These are phyloP conservation scores for Craseonycteris thonglongyai DNA, from an alignment of 2,113 vertebrate genomes.

Conservation along the genomic window DNA sequence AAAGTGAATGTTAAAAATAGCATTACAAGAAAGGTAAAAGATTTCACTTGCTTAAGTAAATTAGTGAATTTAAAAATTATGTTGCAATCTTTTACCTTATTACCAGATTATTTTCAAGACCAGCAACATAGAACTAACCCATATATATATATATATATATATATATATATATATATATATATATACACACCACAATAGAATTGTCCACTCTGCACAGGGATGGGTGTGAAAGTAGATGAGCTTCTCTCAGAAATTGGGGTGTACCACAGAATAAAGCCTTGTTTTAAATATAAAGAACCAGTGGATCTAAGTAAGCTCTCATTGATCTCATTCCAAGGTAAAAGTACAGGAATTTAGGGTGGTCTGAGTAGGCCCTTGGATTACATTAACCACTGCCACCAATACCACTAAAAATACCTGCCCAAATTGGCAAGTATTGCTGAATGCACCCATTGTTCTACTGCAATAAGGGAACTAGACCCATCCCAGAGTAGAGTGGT, in stretches of 20 bases:
- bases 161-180: too few relatives aligned
- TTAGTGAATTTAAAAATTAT: conserved; percentile 30
- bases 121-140: not conserved
- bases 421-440: not conserved
- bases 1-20: not conserved
- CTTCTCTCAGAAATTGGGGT: not conserved
- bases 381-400: too few relatives aligned
- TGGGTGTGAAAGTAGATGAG: not conserved
- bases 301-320: not conserved
- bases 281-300: not conserved
- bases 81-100: not conserved
- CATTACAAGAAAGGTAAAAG: not conserved
- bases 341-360: not conserved
- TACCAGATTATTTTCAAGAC: conserved; percentile 3
- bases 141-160: too few relatives aligned
- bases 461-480: not conserved
- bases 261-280: not conserved
- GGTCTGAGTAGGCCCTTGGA: not conserved
- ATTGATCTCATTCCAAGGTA: not conserved
- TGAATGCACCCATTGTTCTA: rapidly evolving
- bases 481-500: rapidly evolving
- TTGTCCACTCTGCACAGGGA: not conserved
- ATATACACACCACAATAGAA: not conserved
- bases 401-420: not conserved
- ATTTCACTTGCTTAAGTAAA: conserved; percentile 38